Base-by-base conservation (phyloP, 2,113 vertebrate genomes). In the Dascyllus trimaculatus region DNA sequence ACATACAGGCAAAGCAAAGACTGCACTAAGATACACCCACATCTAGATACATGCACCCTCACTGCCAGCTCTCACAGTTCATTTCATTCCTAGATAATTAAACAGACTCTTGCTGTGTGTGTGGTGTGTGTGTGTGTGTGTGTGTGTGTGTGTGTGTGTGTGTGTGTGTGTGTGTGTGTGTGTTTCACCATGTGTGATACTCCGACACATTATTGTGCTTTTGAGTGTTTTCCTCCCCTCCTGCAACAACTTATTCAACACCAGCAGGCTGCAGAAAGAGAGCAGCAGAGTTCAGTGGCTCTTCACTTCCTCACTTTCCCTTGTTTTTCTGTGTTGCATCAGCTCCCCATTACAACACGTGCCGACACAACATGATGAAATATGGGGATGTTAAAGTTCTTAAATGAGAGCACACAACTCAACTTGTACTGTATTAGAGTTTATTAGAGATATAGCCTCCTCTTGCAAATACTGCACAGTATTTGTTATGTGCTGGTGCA, bases 281-380 rank as follows among this genome's bases (percentile, higher is more conserved):
- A 67, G 65, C 53, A 57, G 62, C 38, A 70, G 74, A 69, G 70
- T 61, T 78, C 58, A 71, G 56, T 26, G 1, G 56, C 57, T 78
- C 53, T 46, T 68, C 43, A 57, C 67, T 40, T 38, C 26, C 54
- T 70, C 26, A 24, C 77, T 62, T 68, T 78, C 29, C 43, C 54
- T 82, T 61, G 67, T 85, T 82, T 82, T 82, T 56, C 38, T 14
- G 48, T n/a, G 43, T 82, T 88, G 71, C 82, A 85, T 88, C 86
- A 85, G 79, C 63, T 53, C 63, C 11, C 32, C n/a, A 19, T 58
- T 82, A 60, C 48, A 71, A 46, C 59, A 43, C 65, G 25, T 29
- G 29, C 29, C 29, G 1, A 43, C 71, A 82, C 57, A 64, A 38
- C 52, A 64, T 66, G 49, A 79, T 2, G 61, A 84, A 81, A 81